Conservation (phyloP, 2,113 vertebrate genomes). For the Pheucticus melanocephalus region DNA sequence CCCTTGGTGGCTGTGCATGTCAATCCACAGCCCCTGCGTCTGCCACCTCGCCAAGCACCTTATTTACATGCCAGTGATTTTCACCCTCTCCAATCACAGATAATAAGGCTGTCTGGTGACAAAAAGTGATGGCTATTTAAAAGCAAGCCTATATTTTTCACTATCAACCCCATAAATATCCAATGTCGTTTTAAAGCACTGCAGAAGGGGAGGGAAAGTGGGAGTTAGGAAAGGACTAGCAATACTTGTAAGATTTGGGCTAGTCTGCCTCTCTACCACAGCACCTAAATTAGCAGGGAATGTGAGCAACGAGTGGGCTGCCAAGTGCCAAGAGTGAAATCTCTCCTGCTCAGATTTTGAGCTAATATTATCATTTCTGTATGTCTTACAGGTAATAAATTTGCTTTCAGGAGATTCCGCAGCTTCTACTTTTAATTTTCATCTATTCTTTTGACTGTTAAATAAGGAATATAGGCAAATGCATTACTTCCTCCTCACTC, state of each 20-base stretch:
- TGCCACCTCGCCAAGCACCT: slow-evolving; percentile 15
- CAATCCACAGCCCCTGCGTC: slow-evolving; percentile 33
- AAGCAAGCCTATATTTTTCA: not conserved
- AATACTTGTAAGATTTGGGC: not conserved
- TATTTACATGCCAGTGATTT: not conserved
- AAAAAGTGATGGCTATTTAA: not conserved
- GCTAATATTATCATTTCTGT: not conserved
- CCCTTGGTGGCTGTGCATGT: not conserved
- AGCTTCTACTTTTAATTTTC: not conserved
- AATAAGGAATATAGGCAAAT: not conserved
- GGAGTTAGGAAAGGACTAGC: not conserved
- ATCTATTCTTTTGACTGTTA: not conserved
- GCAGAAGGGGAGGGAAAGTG: not conserved
- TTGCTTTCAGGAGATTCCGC: not conserved
- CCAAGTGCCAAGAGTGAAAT: fast-evolving
- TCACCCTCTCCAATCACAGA: not conserved
- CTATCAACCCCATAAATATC: not conserved
- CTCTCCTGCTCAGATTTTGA: not conserved
- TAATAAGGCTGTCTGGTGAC: not conserved
- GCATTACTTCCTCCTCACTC: not conserved
- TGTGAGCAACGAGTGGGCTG: not conserved
- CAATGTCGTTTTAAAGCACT: not conserved
- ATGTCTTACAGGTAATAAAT: not conserved
- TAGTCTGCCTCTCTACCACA: not conserved
- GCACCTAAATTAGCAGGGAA: not conserved